phyloP scores from a whole-genome alignment of 2,797 vertebrate genomes.

The Sebastes taczanowskii region DNA sequence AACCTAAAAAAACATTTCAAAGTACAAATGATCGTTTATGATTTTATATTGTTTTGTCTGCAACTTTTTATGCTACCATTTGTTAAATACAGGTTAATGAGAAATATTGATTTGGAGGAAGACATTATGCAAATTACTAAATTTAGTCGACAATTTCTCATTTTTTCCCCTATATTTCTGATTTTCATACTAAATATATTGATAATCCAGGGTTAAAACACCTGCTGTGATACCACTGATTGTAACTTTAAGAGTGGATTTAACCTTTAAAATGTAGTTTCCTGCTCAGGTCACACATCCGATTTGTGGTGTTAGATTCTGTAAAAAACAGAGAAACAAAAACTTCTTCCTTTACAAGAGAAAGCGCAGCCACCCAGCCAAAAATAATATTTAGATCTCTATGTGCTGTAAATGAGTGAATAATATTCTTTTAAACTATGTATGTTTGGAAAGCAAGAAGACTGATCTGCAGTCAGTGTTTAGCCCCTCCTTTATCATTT shows the following conservation, averaged over 20 bases:
- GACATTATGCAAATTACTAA: not conserved
- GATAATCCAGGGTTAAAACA: not conserved
- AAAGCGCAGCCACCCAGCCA: not conserved
- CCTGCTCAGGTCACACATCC: not conserved
- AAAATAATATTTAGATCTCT: constrained; percentile 12
- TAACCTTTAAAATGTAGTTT: not conserved
- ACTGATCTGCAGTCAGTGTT: constrained; percentile 44
- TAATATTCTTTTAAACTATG: not conserved
- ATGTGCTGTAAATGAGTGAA: not conserved
- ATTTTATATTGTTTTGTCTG: not conserved
- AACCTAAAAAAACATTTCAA: too few species aligned
- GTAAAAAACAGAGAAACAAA: constrained; percentile 20
- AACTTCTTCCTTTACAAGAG: not conserved
- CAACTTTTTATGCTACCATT: not conserved
- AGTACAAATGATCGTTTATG: too few species aligned
- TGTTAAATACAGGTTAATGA: not conserved
- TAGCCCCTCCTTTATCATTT: constrained; percentile 48
- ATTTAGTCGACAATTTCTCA: not conserved
- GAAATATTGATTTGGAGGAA: not conserved
- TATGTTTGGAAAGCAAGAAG: constrained; percentile 23
- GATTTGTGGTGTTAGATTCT: not conserved
- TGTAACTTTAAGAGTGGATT: not conserved
- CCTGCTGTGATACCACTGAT: not conserved
- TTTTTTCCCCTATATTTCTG: too few species aligned
- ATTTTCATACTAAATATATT: not conserved